A percentile compares a stretch with the other conserved stretches of the same genome.
Evolutionary conservation across 2,888 invertebrate species (phyloP).

Genomic region (Baronia brevicornis): DNA sequence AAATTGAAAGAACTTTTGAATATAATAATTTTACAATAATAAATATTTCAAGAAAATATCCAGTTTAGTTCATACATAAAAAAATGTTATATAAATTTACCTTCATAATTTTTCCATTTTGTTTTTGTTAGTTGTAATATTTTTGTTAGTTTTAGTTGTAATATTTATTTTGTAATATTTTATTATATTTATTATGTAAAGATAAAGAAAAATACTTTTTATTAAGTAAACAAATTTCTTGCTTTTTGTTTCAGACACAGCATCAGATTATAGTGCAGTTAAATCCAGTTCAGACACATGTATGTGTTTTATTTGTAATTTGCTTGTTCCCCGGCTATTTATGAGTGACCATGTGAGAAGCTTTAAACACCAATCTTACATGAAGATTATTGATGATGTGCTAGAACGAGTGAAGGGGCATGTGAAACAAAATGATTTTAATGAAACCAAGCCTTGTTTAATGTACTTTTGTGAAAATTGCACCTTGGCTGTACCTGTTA

Average conservation of each 20-base stretch:
- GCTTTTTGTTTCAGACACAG: slow-evolving; percentile 2
- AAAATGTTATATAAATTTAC: too few relatives aligned
- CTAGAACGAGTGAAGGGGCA: slow-evolving; percentile 3
- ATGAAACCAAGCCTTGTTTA: neutral
- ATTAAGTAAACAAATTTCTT: neutral
- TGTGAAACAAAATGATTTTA: neutral
- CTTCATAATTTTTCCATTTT: too few relatives aligned
- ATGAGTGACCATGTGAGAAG: slow-evolving; percentile 3
- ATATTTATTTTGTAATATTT: too few relatives aligned
- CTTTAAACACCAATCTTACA: slow-evolving; percentile 2
- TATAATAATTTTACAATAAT: too few relatives aligned
- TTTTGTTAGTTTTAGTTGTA: too few relatives aligned
- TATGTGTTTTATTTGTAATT: slow-evolving; percentile 5
- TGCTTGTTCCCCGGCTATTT: slow-evolving; percentile 2
- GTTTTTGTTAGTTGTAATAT: too few relatives aligned
- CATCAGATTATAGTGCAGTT: neutral
- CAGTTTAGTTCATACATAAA: too few relatives aligned
- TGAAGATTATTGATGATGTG: neutral
- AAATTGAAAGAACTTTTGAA: too few relatives aligned
- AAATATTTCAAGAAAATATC: too few relatives aligned
- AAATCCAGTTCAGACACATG: neutral
- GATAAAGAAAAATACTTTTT: too few relatives aligned
- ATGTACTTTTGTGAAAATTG: slow-evolving; percentile 6
- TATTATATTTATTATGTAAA: too few relatives aligned
- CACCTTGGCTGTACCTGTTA: neutral